Evolutionary conservation across 2,797 vertebrate species (phyloP), one percentile per base, ranked within the genome.

Genomic region (Odontamblyopus rebecca): DNA sequence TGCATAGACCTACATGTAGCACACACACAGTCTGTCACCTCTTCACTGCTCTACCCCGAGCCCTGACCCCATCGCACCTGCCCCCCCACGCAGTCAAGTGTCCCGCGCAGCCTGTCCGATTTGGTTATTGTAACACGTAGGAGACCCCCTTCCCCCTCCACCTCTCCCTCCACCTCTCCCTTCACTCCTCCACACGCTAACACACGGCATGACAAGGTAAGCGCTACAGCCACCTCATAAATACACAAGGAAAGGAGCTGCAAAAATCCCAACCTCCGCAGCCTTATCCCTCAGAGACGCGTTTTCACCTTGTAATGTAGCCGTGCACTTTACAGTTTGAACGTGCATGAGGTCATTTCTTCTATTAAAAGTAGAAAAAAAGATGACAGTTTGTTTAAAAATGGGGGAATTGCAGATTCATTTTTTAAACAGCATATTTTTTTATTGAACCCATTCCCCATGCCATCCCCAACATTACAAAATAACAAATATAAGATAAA

Each of bases 221-320:
- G 41, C 44, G 13, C 80, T 86, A 3, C 6, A 87, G 85, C 85
- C 83, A 87, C 83, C 85, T 89, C 91, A 90, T 89, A 92, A 92
- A 92, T 85, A 87, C 72, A 75, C 71, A 32, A 78, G 63, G 83
- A 75, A 84, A 91, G 89, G 82, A 78, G 82, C 87, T 89, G 88
- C 88, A 86, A 89, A 92, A 88, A 82, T 69, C 73, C 76, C 70
- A 80, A 71, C 81, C 69, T 80, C 74, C 82, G 82, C 82, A 12
- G 30, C 61, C 6, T 84, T 73, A 79, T 84, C 79, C 86, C 71
- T n/a, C 26, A 18, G 60, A 78, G 70, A 71, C 60, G 68, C 75
- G 65, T 70, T 76, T 67, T 76, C 77, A 79, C 70, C 76, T 6
- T 27, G 26, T 27, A 26, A 77, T 75, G 70, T 65, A 50, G 74